phyloP scores from a whole-genome alignment of 2,888 invertebrate species.

The Drosophila nr. perissopoda region DNA sequence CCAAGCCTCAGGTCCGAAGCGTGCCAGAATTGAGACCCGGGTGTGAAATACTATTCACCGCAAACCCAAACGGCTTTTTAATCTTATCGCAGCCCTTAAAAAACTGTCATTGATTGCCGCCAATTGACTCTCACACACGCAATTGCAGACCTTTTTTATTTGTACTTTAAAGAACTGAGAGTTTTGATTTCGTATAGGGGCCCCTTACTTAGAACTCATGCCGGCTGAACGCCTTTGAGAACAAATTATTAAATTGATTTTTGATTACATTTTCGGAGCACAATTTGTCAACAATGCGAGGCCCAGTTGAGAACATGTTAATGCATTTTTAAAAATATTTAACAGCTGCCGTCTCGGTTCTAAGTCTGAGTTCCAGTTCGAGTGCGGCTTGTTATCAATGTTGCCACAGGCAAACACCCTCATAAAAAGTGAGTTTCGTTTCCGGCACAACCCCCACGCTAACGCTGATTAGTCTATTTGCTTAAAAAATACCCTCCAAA shows the following conservation, averaged over 20 bases:
- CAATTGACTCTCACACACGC: slow-evolving; percentile 50
- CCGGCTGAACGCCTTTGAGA: slow-evolving; percentile 71
- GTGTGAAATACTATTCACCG: slow-evolving; percentile 21
- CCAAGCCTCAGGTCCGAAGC: slow-evolving; percentile 25
- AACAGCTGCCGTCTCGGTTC: slow-evolving; percentile 42
- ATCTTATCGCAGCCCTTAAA: slow-evolving; percentile 66
- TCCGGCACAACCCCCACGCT: slow-evolving; percentile 67
- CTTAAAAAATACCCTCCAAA: slow-evolving; percentile 68
- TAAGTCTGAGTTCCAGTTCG: slow-evolving; percentile 5
- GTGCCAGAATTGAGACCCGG: slow-evolving; percentile 45
- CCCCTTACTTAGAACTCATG: slow-evolving; percentile 48
- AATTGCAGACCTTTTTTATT: slow-evolving; percentile 50
- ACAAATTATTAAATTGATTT: slow-evolving; percentile 67
- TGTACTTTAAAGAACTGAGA: slow-evolving; percentile 41
- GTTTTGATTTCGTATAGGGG: slow-evolving; percentile 59
- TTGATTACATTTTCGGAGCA: slow-evolving; percentile 57
- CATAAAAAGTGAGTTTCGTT: slow-evolving; percentile 58
- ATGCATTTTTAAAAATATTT: slow-evolving; percentile 19
- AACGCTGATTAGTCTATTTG: slow-evolving; percentile 74
- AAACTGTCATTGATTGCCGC: slow-evolving; percentile 56
- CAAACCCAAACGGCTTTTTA: slow-evolving; percentile 16
- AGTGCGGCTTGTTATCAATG: slow-evolving; percentile 28
- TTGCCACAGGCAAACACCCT: slow-evolving; percentile 52
- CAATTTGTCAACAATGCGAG: slow-evolving; percentile 73
- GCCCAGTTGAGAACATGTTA: slow-evolving; percentile 17